A percentile compares a stretch with the other conserved stretches of the same genome.
phyloP scores from a whole-genome alignment of 2,797 vertebrate genomes.

The Cirrhinus mrigala region DNA sequence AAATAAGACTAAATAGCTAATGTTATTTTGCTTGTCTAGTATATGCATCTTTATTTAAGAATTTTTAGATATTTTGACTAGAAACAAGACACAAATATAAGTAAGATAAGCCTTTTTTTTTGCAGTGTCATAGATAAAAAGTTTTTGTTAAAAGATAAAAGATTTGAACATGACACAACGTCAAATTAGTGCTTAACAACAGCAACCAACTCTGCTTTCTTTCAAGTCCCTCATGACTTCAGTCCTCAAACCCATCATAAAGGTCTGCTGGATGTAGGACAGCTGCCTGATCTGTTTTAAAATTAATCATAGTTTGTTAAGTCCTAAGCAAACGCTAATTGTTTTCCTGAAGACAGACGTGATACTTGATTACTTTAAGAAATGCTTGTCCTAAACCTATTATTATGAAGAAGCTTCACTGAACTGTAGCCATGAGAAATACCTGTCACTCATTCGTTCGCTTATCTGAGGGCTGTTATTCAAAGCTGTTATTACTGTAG shows the following conservation, averaged over 20 bases:
- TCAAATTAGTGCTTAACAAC: constrained; percentile 5
- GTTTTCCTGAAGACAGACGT: constrained; percentile 28
- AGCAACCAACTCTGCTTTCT: not conserved
- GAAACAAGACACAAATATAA: too few relatives aligned
- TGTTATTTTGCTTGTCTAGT: too few relatives aligned
- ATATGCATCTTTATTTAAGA: too few relatives aligned
- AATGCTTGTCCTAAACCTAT: constrained; percentile 23
- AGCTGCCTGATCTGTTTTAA: constrained; percentile 31
- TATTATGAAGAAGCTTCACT: constrained; percentile 6
- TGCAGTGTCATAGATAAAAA: not conserved
- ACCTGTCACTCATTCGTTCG: constrained; percentile 22
- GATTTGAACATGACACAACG: not conserved
- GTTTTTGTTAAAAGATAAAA: not conserved
- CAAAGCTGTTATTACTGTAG: constrained; percentile 54
- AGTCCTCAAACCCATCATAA: not conserved
- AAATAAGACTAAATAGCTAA: too few relatives aligned
- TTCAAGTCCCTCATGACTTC: not conserved
- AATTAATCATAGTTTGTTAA: constrained; percentile 21
- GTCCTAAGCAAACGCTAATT: constrained; percentile 17
- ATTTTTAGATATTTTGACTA: too few relatives aligned
- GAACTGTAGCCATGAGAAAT: constrained; percentile 20
- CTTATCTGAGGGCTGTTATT: not conserved
- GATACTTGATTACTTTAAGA: constrained; percentile 8
- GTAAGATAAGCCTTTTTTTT: too few relatives aligned
- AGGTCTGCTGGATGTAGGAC: not conserved